Evolutionary conservation across 2,888 invertebrate genomes (phyloP), one percentile per base, ranked within the genome.

Genomic region (Platycheirus rosarum): DNA sequence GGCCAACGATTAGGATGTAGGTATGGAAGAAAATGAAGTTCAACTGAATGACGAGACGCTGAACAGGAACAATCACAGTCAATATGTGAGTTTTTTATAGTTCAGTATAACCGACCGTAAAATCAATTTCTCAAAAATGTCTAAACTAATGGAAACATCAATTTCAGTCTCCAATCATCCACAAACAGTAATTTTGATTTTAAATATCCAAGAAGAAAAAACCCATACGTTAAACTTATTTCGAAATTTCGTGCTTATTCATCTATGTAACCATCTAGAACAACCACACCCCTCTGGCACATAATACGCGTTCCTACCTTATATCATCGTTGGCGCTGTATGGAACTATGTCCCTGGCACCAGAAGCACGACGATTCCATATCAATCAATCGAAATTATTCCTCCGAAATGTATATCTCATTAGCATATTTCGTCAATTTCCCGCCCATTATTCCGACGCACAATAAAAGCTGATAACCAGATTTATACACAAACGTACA

Each of bases 381-480:
- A 76, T 70, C 80, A 80, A 80, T 80, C 79, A 80, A 80, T 70
- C 51, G 76, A 68, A 77, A 82, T 71, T 75, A 77, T 71, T 68
- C 65, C 82, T 23, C 66, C 46, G 71, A 71, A 57, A 60, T 60
- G n/a, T n/a, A 77, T 82, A 82, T 76, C 66, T 55, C 62, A 82
- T 82, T 82, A 71, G 82, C 82, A 82, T 77, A 80, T 80, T 76
- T 70, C 69, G 55, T 63, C 79, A 69, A 79, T 79, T 79, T 75
- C 26, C 57, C 70, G 60, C 51, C 65, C 66, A 76, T 76, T 76
- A 76, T 80, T 66, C 42, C 65, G 55, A 71, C 60, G 46, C 35
- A 77, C 71, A 77, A 77, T 82, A 71, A 82, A 77, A 51, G 29
- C 62, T 29, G 60, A 82, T 68, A 73, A 82, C 51, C 55, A 65